These are phyloP conservation scores for Lysandra bellargus DNA, from an alignment of 2,888 invertebrate genomes.

Conservation along the genomic window DNA sequence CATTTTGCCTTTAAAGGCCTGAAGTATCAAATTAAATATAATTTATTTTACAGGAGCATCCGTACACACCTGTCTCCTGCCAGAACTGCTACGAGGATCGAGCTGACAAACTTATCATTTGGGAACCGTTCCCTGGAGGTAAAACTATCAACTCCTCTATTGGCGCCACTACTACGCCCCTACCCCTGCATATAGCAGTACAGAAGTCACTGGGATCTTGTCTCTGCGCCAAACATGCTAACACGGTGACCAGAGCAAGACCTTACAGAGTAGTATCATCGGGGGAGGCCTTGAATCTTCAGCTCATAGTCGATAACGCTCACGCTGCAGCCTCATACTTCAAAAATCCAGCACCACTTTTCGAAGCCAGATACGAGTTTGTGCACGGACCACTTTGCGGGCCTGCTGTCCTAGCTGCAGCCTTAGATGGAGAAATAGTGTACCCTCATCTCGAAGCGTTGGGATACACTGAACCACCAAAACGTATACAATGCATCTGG, in stretches of 20 bases:
- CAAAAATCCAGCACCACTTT: constrained; percentile 90
- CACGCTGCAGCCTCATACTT: constrained; percentile 94
- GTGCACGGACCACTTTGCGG: constrained; percentile 94
- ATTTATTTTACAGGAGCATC: constrained; percentile 81
- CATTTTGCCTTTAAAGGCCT: neutral
- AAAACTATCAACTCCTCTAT: constrained; percentile 57
- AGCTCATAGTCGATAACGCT: constrained; percentile 90
- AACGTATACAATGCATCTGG: constrained; percentile 88
- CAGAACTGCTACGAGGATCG: constrained; percentile 93
- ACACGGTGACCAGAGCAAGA: constrained; percentile 79
- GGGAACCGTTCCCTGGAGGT: constrained; percentile 83
- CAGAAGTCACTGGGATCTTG: constrained; percentile 87
- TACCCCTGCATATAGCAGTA: constrained; percentile 82
- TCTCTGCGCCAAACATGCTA: constrained; percentile 84
- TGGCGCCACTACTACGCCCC: constrained; percentile 70
- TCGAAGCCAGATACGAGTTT: constrained; percentile 93
- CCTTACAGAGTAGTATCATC: constrained; percentile 87
- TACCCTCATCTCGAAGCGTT: constrained; percentile 92
- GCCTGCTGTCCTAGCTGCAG: constrained; percentile 88
- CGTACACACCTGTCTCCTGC: constrained; percentile 89
- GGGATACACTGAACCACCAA: constrained; percentile 84
- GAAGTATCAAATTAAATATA: constrained; percentile 12
- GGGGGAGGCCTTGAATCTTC: constrained; percentile 89
- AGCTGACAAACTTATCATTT: constrained; percentile 90
- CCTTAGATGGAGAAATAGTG: constrained; percentile 92